Evolutionary conservation across 2,113 vertebrate genomes (phyloP), one percentile per base, ranked within the genome.

Genomic region (Gavia stellata): DNA sequence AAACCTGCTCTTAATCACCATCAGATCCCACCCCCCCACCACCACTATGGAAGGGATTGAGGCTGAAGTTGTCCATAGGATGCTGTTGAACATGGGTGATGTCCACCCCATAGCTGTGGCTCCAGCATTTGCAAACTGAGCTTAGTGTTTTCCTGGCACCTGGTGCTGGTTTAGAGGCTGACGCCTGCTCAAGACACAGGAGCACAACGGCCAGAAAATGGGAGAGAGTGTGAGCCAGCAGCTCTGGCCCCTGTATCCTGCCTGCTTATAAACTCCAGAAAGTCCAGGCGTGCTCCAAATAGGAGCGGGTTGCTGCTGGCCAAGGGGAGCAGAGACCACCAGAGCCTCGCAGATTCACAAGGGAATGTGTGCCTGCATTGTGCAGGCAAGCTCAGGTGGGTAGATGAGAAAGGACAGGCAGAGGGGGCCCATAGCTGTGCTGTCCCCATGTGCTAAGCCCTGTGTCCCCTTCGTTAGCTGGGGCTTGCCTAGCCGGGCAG

Each of bases 311-410:
- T 81, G 45, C 61, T 95, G 47, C 52, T 52, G 20, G 38, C 33
- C 4, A 5, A 2, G 15, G 11, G 14, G 26, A 58, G 36, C 20
- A 63, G 44, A 70, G 40, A 50, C 50, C 25, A 31, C 38, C 6
- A 1, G 29, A 88, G 23, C 33, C 55, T 85, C 0, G 0, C 19
- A 12, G 17, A 61, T 40, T 33, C 20, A 17, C 12, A 61, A 29
- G 3, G 34, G 6, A 45, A 36, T 0, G 0, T 20, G 33, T 71
- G 33, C 20, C 52, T 65, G 33, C 17, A 1, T n/a, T 44, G 14
- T 53, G 38, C 44, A 25, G 49, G 23, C 55, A 66, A 61, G 23
- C 16, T 55, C 17, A 29, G 14, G 19, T 56, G 40, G 10, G 34
- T 34, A n/a, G 8, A n/a, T 50, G 21, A 61, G 44, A 74, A 90